Base-by-base conservation (phyloP, 2,797 vertebrate genomes). In the Brachymystax lenok region DNA sequence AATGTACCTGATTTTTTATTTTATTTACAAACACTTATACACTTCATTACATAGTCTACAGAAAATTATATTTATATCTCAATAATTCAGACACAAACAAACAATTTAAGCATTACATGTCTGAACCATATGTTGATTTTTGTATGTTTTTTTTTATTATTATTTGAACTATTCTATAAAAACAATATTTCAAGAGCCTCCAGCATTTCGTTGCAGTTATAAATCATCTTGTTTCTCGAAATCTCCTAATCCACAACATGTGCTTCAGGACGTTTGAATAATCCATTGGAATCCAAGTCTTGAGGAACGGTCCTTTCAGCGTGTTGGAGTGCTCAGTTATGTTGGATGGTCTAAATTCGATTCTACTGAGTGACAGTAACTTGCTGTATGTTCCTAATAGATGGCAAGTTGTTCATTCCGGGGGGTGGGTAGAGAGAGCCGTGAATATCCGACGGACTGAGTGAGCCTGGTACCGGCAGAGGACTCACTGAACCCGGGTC, bases 401-500 rank as follows among this genome's bases (percentile, higher is more conserved):
- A 92, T 64, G 96, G 96, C 93, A 97, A 95, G 89, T 94, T 92
- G 88, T 88, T 95, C 86, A 96, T 94, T 83, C 90, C 93, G 72
- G 93, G 91, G 0, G 95, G 93, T 46, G 94, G 94, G 88, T 97
- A 97, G 33, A 97, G 91, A 77, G 95, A 90, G 16, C 91, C 90
- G 80, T 97, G 93, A 78, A 96, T 95, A 81, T 97, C 96, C 52
- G 96, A 88, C 33, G 94, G 96, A 75, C 95, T 95, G 90, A 97
- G 93, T 52, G 95, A 94, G 1, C 96, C 95, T 0, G 95, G 93
- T 4, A 94, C 93, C 0, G 95, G 91, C 30, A 96, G 93, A 66
- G 97, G 96, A 76, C 97, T 99, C 74, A 97, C 96, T 3, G 97
- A 98, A 0, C 96, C 95, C 27, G 96, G 96, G 92, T 98, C 97